A percentile compares a stretch with the other conserved stretches of the same genome.
phyloP scores from a whole-genome alignment of 2,113 vertebrate genomes.

The Leptobrachium leishanense region DNA sequence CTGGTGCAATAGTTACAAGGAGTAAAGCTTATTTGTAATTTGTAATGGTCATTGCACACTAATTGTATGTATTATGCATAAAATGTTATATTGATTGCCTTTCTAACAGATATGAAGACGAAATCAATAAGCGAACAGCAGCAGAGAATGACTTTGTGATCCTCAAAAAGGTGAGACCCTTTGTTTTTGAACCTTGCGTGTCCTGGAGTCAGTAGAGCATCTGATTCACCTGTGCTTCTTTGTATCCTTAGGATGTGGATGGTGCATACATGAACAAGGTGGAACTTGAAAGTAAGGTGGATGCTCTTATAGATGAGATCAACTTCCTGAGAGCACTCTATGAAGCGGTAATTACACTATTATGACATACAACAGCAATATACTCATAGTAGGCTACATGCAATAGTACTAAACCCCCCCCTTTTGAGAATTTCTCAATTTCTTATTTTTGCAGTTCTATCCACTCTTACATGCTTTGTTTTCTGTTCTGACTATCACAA shows the following conservation, averaged over 20 bases:
- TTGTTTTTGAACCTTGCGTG: neutral
- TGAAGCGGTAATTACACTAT: constrained; percentile 67
- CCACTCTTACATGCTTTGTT: too few relatives aligned
- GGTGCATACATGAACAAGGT: constrained; percentile 86
- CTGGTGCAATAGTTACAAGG: too few relatives aligned
- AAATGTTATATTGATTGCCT: neutral
- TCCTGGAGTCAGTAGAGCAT: too few relatives aligned
- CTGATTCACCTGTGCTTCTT: neutral
- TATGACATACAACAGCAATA: too few relatives aligned
- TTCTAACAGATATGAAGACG: constrained; percentile 80
- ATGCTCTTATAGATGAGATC: constrained; percentile 81
- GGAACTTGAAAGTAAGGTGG: constrained; percentile 81
- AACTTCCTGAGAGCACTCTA: constrained; percentile 86
- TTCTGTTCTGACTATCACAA: too few relatives aligned
- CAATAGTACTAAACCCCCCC: too few relatives aligned
- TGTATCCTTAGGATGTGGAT: constrained; percentile 76
- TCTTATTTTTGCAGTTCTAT: too few relatives aligned
- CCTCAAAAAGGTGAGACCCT: constrained; percentile 80
- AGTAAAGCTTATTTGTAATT: too few relatives aligned
- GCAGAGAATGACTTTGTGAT: constrained; percentile 87
- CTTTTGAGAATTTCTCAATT: too few relatives aligned
- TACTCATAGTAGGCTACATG: too few relatives aligned
- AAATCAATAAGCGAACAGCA: constrained; percentile 79
- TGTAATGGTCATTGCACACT: too few relatives aligned
- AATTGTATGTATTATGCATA: too few relatives aligned